These are phyloP conservation scores for Brachyrhaphis roseni DNA, from an alignment of 2,797 vertebrate genomes.

Conservation along the genomic window DNA sequence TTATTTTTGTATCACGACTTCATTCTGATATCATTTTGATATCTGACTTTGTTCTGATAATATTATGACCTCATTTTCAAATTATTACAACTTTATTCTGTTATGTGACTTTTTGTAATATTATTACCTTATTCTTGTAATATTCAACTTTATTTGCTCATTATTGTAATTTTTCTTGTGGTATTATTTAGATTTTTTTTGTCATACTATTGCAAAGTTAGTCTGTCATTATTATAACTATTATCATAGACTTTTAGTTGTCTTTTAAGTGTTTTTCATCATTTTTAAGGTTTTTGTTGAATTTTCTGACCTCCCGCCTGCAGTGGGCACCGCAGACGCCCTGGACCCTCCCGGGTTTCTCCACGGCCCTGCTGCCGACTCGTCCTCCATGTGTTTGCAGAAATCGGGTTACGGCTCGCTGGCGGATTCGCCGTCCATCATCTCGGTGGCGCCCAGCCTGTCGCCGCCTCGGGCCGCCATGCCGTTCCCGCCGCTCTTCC, in stretches of 20 bases:
- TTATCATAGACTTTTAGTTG: too few species aligned
- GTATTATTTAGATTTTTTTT: not conserved
- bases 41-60: too few species aligned
- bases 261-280: not conserved
- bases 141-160: not conserved
- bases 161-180: too few species aligned
- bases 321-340: conserved; percentile 73
- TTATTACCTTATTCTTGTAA: too few species aligned
- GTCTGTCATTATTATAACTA: too few species aligned
- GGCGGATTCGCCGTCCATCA: conserved; percentile 85
- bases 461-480: conserved; percentile 79
- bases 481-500: conserved; percentile 81
- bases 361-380: conserved; percentile 49
- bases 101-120: too few species aligned
- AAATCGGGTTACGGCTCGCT: conserved; percentile 79
- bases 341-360: conserved; percentile 69
- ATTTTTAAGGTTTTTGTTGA: not conserved
- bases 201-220: not conserved
- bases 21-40: too few species aligned
- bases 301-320: conserved; percentile 7
- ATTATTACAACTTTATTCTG: too few species aligned
- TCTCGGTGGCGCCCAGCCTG: conserved; percentile 84
- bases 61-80: too few species aligned
- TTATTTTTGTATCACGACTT: too few species aligned
- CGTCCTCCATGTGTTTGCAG: conserved; percentile 57